Conservation (phyloP, 2,888 invertebrate genomes). For the Thecophora atra region DNA sequence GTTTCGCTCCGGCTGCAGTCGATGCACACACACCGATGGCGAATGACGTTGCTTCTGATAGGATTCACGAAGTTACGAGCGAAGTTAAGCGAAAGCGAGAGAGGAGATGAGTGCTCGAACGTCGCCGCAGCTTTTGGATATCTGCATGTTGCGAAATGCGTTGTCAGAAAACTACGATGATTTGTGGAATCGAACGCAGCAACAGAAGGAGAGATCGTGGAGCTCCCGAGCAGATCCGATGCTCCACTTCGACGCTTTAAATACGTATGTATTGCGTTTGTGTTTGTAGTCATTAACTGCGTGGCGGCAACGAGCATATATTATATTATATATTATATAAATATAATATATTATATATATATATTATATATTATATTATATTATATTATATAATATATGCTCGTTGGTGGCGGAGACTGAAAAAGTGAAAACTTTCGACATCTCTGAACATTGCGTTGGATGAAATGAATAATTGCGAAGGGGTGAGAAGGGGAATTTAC, state of each 20-base stretch:
- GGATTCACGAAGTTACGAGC: background rate
- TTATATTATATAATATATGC: too few species aligned
- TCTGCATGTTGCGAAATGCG: background rate
- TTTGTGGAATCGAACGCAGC: background rate
- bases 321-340: too few species aligned
- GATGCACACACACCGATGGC: background rate
- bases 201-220: background rate
- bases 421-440: too few species aligned
- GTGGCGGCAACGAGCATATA: background rate
- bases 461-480: too few species aligned
- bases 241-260: background rate
- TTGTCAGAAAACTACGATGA: background rate
- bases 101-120: background rate
- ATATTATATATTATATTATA: too few species aligned
- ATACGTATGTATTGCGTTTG: conserved; percentile 2
- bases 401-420: too few species aligned
- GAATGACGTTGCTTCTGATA: background rate
- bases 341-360: too few species aligned
- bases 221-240: background rate
- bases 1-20: conserved; percentile 1
- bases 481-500: too few species aligned
- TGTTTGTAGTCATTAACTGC: background rate
- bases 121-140: background rate
- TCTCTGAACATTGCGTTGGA: too few species aligned
- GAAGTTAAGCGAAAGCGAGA: too few species aligned